phyloP scores from a whole-genome alignment of 2,113 vertebrate species.

The Halichoerus grypus region DNA sequence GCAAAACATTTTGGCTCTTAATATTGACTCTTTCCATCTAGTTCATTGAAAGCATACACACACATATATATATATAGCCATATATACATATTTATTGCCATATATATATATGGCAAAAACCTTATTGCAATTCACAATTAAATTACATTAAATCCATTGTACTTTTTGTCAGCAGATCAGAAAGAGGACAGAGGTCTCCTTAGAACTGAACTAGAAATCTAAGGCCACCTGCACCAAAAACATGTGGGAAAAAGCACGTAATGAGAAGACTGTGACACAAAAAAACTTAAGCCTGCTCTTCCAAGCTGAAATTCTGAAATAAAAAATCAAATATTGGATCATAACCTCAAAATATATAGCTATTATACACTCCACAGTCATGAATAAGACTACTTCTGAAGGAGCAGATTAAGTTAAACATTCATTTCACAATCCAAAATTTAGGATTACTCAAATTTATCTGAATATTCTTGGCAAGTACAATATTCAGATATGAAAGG shows the following conservation, averaged over 20 bases:
- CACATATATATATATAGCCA: too few relatives aligned
- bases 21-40: background rate
- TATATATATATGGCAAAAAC: background rate
- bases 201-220: background rate
- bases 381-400: background rate
- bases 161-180: background rate
- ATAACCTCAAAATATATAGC: background rate
- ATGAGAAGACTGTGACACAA: background rate
- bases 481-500: background rate
- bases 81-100: background rate
- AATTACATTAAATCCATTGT: background rate
- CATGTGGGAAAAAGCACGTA: background rate
- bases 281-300: background rate
- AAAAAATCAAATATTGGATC: constrained; percentile 51
- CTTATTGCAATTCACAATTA: background rate
- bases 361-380: background rate
- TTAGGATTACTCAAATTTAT: background rate
- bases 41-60: background rate
- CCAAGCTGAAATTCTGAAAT: background rate
- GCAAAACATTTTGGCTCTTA: background rate
- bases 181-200: background rate
- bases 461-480: background rate
- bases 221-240: constrained; percentile 23
- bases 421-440: background rate
- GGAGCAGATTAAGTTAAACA: background rate